A percentile compares a stretch with the other conserved stretches of the same genome.
Evolutionary conservation across 2,888 invertebrate genomes (phyloP).

Genomic region (Drosophila stalkeri): DNA sequence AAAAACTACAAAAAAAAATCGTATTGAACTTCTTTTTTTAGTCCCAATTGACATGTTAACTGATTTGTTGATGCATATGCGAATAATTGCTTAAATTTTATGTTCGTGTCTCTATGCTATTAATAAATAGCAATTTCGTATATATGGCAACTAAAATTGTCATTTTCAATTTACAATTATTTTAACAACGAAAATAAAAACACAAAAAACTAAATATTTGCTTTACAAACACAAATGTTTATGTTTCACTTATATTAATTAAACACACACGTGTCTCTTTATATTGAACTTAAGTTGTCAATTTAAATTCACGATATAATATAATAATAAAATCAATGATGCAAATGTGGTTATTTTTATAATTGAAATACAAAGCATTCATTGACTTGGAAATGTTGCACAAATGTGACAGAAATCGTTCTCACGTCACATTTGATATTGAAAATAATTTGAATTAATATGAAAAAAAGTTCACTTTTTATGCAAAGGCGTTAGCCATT

Average conservation of each 20-base stretch:
- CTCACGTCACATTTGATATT: not conserved
- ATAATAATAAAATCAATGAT: constrained; percentile 5
- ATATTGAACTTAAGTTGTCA: constrained; percentile 18
- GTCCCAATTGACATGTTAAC: not conserved
- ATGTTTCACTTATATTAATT: constrained; percentile 26
- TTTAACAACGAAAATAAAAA: not conserved
- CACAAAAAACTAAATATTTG: not conserved
- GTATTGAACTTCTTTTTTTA: not conserved
- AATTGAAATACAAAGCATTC: constrained; percentile 6
- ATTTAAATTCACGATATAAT: constrained; percentile 11
- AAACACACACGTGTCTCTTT: constrained; percentile 26
- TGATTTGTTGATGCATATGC: constrained; percentile 10
- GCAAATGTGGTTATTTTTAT: constrained; percentile 1
- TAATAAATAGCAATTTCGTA: not conserved
- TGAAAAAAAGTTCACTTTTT: constrained; percentile 1
- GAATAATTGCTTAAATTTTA: constrained; percentile 8
- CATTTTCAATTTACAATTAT: constrained; percentile 8
- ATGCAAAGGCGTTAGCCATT: not conserved
- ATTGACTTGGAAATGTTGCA: constrained; percentile 2
- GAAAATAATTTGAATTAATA: not conserved
- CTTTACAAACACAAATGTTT: not conserved
- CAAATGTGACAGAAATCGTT: not conserved
- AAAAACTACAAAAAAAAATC: not conserved
- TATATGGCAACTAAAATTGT: not conserved
- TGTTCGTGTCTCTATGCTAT: not conserved